Evolutionary conservation across 2,797 vertebrate species (phyloP).

Genomic region (Urophycis tenuis): DNA sequence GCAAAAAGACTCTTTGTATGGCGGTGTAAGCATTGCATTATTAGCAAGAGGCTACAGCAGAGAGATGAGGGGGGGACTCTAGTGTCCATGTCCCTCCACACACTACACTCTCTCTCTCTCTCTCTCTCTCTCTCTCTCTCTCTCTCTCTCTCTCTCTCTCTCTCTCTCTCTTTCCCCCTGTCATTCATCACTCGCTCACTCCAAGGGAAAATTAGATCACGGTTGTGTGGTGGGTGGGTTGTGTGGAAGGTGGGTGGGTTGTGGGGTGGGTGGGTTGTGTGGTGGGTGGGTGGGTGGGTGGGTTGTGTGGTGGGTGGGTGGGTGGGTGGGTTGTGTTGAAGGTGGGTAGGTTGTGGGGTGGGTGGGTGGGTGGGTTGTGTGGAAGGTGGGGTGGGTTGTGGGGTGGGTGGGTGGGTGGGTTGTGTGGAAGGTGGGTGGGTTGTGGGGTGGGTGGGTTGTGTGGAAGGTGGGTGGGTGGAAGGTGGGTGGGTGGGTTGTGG

Average conservation of each 20-base stretch:
- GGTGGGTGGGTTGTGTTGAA: too few species aligned
- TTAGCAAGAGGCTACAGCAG: slow-evolving; percentile 40
- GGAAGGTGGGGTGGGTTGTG: slow-evolving; percentile 14
- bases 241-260: slow-evolving; percentile 34
- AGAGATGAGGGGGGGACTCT: slow-evolving; percentile 32
- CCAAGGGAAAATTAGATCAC: slow-evolving; percentile 47
- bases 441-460: slow-evolving; percentile 19
- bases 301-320: slow-evolving; percentile 29
- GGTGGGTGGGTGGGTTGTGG: slow-evolving; percentile 29
- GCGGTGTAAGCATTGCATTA: slow-evolving; percentile 46
- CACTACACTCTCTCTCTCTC: background rate
- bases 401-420: slow-evolving; percentile 28
- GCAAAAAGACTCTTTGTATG: background rate
- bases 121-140: background rate
- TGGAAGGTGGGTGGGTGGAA: too few species aligned
- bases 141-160: background rate
- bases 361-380: slow-evolving; percentile 29
- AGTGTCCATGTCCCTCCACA: slow-evolving; percentile 17
- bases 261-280: slow-evolving; percentile 15
- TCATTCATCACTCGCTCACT: slow-evolving; percentile 20
- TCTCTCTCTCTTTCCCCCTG: background rate
- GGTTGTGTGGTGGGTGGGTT: background rate
- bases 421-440: slow-evolving; percentile 34
- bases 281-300: slow-evolving; percentile 33
- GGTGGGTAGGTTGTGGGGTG: too few species aligned